A percentile compares a stretch with the other conserved stretches of the same genome.
These are phyloP conservation scores for Rhinoderma darwinii DNA, from an alignment of 2,113 vertebrate genomes.

Conservation along the genomic window DNA sequence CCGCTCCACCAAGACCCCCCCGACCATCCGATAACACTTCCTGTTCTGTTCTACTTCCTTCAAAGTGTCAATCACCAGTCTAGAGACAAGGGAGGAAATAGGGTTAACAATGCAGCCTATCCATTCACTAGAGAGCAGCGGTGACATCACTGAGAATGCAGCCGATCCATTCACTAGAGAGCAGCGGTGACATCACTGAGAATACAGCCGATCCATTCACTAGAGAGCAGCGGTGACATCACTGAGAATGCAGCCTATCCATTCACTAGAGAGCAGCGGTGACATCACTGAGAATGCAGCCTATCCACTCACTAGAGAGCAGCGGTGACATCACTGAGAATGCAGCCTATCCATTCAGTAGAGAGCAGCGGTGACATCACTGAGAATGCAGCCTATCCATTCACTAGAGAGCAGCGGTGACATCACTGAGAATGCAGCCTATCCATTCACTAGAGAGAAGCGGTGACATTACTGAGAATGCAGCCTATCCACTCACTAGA, in stretches of 20 bases:
- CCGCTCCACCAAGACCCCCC: constrained; percentile 84
- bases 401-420: too few relatives aligned
- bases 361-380: too few relatives aligned
- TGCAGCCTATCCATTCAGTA: too few relatives aligned
- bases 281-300: too few relatives aligned
- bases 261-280: too few relatives aligned
- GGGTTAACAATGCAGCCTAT: background rate
- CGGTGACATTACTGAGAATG: too few relatives aligned
- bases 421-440: too few relatives aligned
- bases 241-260: background rate
- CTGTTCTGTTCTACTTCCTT: constrained; percentile 86
- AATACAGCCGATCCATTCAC: background rate
- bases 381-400: too few relatives aligned
- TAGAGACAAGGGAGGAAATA: constrained; percentile 61
- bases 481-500: too few relatives aligned
- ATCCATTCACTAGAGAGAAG: too few relatives aligned
- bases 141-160: background rate
- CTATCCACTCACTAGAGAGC: too few relatives aligned
- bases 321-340: too few relatives aligned
- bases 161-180: background rate
- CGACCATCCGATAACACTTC: constrained; percentile 89
- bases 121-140: background rate
- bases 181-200: background rate
- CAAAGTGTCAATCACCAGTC: constrained; percentile 90
- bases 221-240: background rate